Conservation (phyloP, 2,113 vertebrate species). For the Poecile atricapillus region DNA sequence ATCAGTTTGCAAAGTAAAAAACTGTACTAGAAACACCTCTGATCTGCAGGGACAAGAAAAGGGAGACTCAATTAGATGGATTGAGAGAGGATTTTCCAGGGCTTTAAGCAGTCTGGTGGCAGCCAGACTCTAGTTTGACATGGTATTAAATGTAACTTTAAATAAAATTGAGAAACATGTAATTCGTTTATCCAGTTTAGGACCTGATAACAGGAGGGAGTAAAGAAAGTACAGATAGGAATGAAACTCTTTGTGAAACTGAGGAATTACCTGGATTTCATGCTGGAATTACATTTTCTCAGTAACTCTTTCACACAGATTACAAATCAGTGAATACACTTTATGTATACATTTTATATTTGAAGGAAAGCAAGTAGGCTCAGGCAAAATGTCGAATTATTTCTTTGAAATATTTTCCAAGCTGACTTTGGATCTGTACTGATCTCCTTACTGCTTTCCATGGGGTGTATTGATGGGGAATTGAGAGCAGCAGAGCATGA, state of each 20-base stretch:
- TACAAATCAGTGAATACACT: not conserved
- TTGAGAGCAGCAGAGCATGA: rapidly evolving
- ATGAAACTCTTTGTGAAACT: not conserved
- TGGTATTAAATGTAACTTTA: not conserved
- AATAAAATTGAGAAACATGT: not conserved
- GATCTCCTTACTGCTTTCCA: not conserved
- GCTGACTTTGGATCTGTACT: not conserved
- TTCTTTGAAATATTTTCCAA: not conserved
- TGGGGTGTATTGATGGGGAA: not conserved
- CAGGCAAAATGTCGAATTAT: rapidly evolving
- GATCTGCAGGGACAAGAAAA: not conserved
- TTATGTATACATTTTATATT: not conserved
- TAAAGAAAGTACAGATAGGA: not conserved
- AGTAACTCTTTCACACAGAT: not conserved
- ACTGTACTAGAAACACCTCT: not conserved
- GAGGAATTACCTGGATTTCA: not conserved
- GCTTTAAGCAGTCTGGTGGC: not conserved
- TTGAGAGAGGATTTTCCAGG: not conserved
- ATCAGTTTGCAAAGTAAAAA: not conserved
- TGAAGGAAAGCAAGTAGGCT: not conserved
- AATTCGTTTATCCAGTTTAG: not conserved
- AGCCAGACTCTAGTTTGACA: not conserved
- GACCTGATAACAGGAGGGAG: not conserved
- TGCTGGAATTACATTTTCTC: not conserved
- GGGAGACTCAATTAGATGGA: not conserved